phyloP scores from a whole-genome alignment of 2,113 vertebrate genomes.

The Hypanus sabinus region DNA sequence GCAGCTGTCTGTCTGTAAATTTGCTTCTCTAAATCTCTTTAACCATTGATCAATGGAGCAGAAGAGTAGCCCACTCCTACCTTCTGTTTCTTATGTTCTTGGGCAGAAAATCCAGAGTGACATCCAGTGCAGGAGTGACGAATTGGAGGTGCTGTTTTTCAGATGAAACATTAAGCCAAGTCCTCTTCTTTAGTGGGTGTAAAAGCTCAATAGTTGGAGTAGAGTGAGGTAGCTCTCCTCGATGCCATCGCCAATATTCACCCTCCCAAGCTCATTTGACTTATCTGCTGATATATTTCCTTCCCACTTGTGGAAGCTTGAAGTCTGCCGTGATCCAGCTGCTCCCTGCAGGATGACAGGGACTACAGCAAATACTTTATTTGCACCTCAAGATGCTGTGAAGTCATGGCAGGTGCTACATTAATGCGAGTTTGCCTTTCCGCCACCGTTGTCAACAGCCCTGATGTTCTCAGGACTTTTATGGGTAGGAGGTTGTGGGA shows the following conservation, averaged over 20 bases:
- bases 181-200: background rate
- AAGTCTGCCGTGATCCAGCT: too few relatives aligned
- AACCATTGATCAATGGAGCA: too few relatives aligned
- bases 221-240: background rate
- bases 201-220: background rate
- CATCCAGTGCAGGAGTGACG: background rate
- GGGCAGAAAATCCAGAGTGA: background rate
- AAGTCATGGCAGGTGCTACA: background rate
- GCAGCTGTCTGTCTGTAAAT: too few relatives aligned
- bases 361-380: too few relatives aligned
- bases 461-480: background rate
- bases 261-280: background rate
- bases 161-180: background rate
- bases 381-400: background rate
- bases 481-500: background rate
- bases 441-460: background rate
- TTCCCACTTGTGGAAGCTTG: background rate
- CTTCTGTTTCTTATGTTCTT: too few relatives aligned
- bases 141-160: background rate
- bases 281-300: background rate
- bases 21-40: too few relatives aligned
- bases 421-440: background rate
- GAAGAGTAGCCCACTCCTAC: too few relatives aligned
- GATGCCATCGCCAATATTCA: background rate
- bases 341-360: too few relatives aligned